A percentile compares a stretch with the other conserved stretches of the same genome.
Conservation (phyloP, 2,797 vertebrate genomes). For the Hemibagrus guttatus region DNA sequence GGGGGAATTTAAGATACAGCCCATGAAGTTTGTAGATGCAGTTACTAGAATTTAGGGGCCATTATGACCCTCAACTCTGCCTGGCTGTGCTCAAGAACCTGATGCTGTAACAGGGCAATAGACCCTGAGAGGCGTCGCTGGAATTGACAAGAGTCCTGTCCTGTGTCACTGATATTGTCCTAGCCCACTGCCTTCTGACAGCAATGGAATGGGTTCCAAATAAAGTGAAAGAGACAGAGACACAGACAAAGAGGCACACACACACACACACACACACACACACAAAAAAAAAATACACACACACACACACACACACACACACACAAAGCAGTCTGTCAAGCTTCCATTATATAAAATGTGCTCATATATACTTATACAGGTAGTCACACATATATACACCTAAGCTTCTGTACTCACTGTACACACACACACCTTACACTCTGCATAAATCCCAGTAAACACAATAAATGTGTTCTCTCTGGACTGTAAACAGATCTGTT, state of each 20-base stretch:
- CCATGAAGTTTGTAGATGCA: constrained; percentile 66
- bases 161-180: constrained; percentile 43
- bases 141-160: constrained; percentile 36
- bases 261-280: constrained; percentile 57
- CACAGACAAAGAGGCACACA: constrained; percentile 30
- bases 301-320: constrained; percentile 58
- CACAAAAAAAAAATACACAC: constrained; percentile 43
- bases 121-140: constrained; percentile 17
- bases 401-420: constrained; percentile 42
- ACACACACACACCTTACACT: constrained; percentile 58
- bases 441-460: constrained; percentile 65
- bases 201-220: neutral
- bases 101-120: constrained; percentile 8
- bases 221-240: constrained; percentile 2
- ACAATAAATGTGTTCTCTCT: constrained; percentile 71
- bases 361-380: neutral
- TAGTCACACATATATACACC: constrained; percentile 19
- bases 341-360: neutral
- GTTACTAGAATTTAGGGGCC: constrained; percentile 59
- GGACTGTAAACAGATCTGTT: constrained; percentile 69
- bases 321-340: constrained; percentile 43
- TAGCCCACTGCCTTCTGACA: constrained; percentile 10
- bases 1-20: constrained; percentile 14
- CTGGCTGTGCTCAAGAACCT: neutral
- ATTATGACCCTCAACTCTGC: neutral